Percentiles rank a stretch among this genome's conserved stretches.
phyloP scores from a whole-genome alignment of 2,113 vertebrate genomes.

The Variabilichromis moorii region DNA sequence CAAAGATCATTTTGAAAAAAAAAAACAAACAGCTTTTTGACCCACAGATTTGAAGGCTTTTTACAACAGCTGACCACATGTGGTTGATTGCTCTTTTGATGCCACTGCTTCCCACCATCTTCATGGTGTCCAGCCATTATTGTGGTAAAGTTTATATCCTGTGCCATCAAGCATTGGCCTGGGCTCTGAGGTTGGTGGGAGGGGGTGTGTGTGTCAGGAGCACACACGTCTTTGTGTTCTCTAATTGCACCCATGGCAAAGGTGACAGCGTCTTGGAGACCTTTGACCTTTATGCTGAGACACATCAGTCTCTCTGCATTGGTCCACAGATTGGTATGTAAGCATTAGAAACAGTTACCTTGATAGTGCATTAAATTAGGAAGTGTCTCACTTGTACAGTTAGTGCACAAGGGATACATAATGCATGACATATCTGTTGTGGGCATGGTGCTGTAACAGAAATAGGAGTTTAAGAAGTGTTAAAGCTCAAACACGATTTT shows the following conservation, averaged over 20 bases:
- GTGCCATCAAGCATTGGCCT: constrained; percentile 4
- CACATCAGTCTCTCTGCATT: constrained; percentile 38
- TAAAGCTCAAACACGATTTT: not conserved
- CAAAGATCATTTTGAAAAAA: not conserved
- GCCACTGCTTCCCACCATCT: constrained; percentile 36
- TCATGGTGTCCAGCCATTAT: constrained; percentile 5
- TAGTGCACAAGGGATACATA: not conserved
- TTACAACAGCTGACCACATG: not conserved
- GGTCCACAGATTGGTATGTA: constrained; percentile 49
- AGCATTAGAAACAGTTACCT: not conserved
- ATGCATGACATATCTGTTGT: not conserved
- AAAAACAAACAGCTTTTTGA: not conserved
- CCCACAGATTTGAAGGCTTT: not conserved
- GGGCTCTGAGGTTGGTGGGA: not conserved
- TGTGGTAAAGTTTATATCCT: not conserved
- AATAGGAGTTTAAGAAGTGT: not conserved
- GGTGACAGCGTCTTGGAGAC: constrained; percentile 62
- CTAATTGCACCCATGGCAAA: constrained; percentile 64
- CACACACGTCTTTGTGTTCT: constrained; percentile 62
- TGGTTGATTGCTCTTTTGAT: constrained; percentile 34
- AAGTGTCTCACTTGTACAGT: not conserved
- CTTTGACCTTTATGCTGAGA: constrained; percentile 50
- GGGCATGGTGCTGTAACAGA: not conserved
- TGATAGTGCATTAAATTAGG: not conserved
- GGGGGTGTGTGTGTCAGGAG: constrained; percentile 16